Conservation (phyloP, 2,888 invertebrate genomes). For the Allolobophora icterica region DNA sequence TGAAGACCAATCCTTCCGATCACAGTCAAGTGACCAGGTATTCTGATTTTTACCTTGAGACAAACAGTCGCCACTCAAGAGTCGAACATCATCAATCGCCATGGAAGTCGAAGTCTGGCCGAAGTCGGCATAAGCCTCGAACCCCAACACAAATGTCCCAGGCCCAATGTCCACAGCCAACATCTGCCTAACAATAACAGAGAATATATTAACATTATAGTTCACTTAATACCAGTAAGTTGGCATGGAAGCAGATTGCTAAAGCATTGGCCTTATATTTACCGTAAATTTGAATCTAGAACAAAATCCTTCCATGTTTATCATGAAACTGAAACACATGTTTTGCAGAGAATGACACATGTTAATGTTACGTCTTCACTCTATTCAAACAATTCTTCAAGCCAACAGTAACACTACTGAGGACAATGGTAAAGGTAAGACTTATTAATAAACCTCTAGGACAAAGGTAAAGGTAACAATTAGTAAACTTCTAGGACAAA, state of each 20-base stretch:
- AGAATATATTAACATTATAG: background rate
- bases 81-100: constrained; percentile 55
- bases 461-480: background rate
- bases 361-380: too few species aligned
- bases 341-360: too few species aligned
- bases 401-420: too few species aligned
- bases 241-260: too few species aligned
- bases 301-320: too few species aligned
- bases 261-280: background rate
- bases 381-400: too few species aligned
- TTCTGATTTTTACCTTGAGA: constrained; percentile 47
- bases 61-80: constrained; percentile 51
- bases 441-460: background rate
- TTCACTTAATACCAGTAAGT: background rate
- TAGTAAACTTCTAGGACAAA: too few species aligned
- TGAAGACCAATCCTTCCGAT: too few species aligned
- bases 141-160: constrained; percentile 51
- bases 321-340: too few species aligned
- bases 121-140: constrained; percentile 42
- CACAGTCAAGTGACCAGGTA: background rate
- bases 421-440: too few species aligned
- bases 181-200: constrained; percentile 41
- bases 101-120: constrained; percentile 34
- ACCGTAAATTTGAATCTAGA: too few species aligned
- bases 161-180: constrained; percentile 51